These are phyloP conservation scores for Syngnathus acus DNA, from an alignment of 2,797 vertebrate species.

Conservation along the genomic window DNA sequence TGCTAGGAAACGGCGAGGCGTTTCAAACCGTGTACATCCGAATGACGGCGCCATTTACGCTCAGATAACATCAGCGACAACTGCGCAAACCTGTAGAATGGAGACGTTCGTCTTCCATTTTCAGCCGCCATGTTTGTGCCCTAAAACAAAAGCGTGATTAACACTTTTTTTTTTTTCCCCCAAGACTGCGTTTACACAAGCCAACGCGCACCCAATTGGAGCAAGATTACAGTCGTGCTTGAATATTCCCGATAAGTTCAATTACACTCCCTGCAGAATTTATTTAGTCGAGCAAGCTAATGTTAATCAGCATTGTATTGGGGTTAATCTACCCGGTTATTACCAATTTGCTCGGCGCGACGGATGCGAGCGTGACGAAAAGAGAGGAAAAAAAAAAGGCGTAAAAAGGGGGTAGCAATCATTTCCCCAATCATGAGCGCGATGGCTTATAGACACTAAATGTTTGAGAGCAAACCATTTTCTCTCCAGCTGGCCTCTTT, in stretches of 20 bases:
- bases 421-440: conserved; percentile 55
- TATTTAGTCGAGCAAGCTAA: conserved; percentile 9
- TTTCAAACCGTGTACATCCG: not conserved
- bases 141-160: not conserved
- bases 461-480: conserved; percentile 66
- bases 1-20: not conserved
- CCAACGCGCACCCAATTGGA: conserved; percentile 3
- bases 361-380: conserved; percentile 25
- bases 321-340: conserved; percentile 22
- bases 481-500: conserved; percentile 70
- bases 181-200: not conserved
- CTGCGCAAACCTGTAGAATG: not conserved
- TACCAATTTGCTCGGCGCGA: conserved; percentile 23
- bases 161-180: not conserved
- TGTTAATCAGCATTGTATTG: conserved; percentile 21
- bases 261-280: conserved; percentile 1
- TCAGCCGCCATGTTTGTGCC: not conserved
- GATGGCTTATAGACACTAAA: conserved; percentile 60
- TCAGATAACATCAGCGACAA: not conserved
- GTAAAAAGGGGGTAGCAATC: conserved; percentile 41
- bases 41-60: not conserved
- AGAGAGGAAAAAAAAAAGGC: conserved; percentile 1
- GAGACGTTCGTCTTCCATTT: not conserved
- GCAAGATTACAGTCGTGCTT: conserved; percentile 2
- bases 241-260: conserved; percentile 6